A percentile compares a stretch with the other conserved stretches of the same genome.
Evolutionary conservation across 2,888 invertebrate genomes (phyloP).

Genomic region (Acholoe squamosa): DNA sequence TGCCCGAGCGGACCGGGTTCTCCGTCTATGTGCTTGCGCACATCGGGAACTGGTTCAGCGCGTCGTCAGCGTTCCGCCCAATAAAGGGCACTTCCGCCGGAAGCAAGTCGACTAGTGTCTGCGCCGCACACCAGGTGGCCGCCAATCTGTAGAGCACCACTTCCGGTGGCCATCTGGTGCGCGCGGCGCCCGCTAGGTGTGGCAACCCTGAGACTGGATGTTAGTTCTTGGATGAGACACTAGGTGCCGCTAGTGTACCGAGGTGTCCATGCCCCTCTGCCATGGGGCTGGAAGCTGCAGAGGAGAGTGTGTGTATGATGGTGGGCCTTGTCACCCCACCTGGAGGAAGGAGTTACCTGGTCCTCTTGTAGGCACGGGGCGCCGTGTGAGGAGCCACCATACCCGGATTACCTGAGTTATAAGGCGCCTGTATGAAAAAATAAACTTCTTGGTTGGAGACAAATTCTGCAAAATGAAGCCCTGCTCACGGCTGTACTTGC

Average conservation of each 20-base stretch:
- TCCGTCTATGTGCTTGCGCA: not conserved
- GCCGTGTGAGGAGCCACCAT: not conserved
- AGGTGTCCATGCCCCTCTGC: not conserved
- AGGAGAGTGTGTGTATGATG: too few species aligned
- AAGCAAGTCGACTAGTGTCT: not conserved
- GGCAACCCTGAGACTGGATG: not conserved
- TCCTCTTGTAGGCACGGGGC: not conserved
- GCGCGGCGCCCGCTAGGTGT: not conserved
- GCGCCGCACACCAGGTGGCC: conserved; percentile 10
- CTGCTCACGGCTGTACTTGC: not conserved
- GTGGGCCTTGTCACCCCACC: not conserved
- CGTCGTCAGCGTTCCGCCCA: conserved; percentile 36
- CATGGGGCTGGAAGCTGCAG: too few species aligned
- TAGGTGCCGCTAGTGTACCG: not conserved
- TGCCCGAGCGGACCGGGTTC: not conserved
- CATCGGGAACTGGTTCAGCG: not conserved
- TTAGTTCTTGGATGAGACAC: not conserved
- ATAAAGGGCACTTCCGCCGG: not conserved
- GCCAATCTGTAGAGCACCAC: not conserved
- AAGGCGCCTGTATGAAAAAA: not conserved
- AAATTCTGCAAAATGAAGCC: conserved; percentile 2
- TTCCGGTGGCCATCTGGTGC: not conserved
- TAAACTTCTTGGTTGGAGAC: not conserved
- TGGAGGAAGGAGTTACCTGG: not conserved
- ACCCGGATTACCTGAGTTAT: conserved; percentile 13